These are phyloP conservation scores for Malaclemys terrapin DNA, from an alignment of 2,113 vertebrate genomes.

Conservation along the genomic window DNA sequence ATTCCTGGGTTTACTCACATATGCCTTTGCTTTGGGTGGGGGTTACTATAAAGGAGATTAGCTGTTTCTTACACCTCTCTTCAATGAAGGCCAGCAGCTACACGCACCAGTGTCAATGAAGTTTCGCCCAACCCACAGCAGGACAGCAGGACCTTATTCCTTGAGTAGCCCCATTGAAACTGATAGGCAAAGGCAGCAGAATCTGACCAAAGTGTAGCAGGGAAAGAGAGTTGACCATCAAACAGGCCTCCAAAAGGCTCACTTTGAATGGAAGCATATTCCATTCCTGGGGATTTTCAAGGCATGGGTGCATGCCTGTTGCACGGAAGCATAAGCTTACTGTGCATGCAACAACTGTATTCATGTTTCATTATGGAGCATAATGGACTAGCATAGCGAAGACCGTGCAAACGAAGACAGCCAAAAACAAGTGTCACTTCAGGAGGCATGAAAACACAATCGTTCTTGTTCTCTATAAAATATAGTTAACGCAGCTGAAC, in stretches of 20 bases:
- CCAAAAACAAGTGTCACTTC: not conserved
- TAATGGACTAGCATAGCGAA: not conserved
- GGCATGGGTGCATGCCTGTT: not conserved
- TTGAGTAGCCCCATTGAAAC: not conserved
- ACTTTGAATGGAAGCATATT: not conserved
- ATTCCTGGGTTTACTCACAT: not conserved
- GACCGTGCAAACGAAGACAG: not conserved
- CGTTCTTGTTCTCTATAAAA: not conserved
- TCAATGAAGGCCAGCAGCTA: not conserved
- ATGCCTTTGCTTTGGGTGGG: not conserved
- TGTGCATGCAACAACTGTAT: not conserved
- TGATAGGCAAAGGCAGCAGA: not conserved
- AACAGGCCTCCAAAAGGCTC: not conserved
- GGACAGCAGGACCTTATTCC: not conserved
- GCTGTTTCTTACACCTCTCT: not conserved
- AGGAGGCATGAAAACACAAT: not conserved
- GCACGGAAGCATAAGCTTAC: not conserved
- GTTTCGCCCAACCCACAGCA: not conserved
- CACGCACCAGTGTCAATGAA: too few relatives aligned
- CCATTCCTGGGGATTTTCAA: not conserved
- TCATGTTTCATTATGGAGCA: accelerated
- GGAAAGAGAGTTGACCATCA: not conserved
- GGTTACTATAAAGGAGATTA: not conserved
- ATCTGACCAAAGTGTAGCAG: not conserved
- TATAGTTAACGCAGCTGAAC: not conserved